Conservation (phyloP, 2,888 invertebrate species). For the Pammene fasciana region DNA sequence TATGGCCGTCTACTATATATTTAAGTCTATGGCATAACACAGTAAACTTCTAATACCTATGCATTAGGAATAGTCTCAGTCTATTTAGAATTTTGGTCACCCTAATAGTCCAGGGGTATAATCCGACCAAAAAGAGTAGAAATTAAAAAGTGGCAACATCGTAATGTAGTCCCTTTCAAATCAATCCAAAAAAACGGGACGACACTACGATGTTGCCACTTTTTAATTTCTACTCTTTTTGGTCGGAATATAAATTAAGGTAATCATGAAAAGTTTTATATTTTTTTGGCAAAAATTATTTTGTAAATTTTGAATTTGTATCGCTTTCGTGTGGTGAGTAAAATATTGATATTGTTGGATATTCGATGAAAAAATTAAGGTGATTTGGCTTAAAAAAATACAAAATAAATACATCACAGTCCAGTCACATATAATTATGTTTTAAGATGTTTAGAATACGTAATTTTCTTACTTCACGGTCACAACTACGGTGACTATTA, state of each 20-base stretch:
- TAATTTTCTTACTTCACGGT: slow-evolving; percentile 13
- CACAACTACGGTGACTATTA: slow-evolving; percentile 22
- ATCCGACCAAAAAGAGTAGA: no score
- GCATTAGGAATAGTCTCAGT: slow-evolving; percentile 17
- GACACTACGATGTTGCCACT: no score
- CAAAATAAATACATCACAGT: slow-evolving; percentile 13
- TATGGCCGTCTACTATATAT: no score
- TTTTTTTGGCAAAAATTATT: slow-evolving; percentile 20
- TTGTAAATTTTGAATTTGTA: slow-evolving; percentile 31
- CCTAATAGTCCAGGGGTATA: slow-evolving; percentile 1
- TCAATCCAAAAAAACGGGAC: no score
- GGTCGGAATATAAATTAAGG: neutral
- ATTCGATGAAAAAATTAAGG: slow-evolving; percentile 51
- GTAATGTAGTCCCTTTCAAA: no score
- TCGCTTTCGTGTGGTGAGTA: slow-evolving; percentile 22
- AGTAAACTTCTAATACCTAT: neutral
- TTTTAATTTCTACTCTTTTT: no score
- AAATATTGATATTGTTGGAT: slow-evolving; percentile 24
- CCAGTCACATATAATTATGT: neutral
- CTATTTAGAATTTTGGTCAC: slow-evolving; percentile 15
- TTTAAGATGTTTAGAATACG: slow-evolving; percentile 18
- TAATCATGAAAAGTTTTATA: neutral
- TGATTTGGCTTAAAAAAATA: neutral
- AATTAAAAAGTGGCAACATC: no score
- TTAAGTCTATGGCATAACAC: no score